Conservation (phyloP, 1,140 invertebrate species). For the Oreohelix idahoensis region DNA sequence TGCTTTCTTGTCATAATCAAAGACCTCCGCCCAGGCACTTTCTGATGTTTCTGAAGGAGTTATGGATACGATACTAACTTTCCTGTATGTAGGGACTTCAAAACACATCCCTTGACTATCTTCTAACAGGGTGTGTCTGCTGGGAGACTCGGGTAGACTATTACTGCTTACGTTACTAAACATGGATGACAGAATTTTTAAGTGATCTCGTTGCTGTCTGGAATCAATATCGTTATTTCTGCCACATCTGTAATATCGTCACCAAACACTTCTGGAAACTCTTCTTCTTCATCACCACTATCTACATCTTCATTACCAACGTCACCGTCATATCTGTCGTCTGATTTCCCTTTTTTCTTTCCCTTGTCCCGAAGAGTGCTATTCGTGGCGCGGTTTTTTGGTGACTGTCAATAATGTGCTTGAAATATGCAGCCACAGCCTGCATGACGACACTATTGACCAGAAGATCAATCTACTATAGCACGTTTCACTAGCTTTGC, state of each 20-base stretch:
- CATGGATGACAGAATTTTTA: slow-evolving; percentile 9
- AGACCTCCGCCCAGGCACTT: no score
- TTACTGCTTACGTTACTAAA: not conserved
- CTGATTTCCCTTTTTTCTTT: not conserved
- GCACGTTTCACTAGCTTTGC: no score
- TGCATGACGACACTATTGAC: slow-evolving; percentile 9
- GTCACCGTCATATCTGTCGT: not conserved
- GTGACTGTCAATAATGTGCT: not conserved
- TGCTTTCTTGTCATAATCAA: no score
- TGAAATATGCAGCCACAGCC: slow-evolving; percentile 14
- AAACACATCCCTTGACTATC: not conserved
- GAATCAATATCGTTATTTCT: slow-evolving; percentile 19
- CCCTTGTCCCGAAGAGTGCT: not conserved
- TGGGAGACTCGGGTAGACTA: not conserved
- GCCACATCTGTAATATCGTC: not conserved
- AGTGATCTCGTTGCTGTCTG: slow-evolving; percentile 12
- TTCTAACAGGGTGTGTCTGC: not conserved
- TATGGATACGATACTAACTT: slow-evolving; percentile 14
- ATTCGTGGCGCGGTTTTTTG: not conserved
- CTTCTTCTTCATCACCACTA: slow-evolving; percentile 11
- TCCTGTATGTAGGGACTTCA: slow-evolving; percentile 9
- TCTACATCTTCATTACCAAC: not conserved
- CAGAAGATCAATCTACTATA: no score
- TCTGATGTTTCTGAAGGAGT: slow-evolving; percentile 7
- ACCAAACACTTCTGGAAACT: slow-evolving; percentile 7